Conservation (phyloP, 2,888 invertebrate genomes). For the Boloria euphrosyne region DNA sequence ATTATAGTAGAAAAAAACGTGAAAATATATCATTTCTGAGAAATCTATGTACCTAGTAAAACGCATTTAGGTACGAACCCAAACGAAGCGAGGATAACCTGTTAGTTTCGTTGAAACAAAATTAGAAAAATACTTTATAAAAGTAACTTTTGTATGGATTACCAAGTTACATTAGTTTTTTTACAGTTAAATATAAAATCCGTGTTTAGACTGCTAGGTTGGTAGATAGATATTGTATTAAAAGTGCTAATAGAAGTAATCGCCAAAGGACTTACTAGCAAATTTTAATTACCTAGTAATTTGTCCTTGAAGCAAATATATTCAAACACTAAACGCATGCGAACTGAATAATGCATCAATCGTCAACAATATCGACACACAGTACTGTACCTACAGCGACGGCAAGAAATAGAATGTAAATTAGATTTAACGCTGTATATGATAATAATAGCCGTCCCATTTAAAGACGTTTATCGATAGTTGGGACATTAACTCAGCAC, state of each 20-base stretch:
- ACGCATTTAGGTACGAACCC: too few relatives aligned
- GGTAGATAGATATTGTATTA: too few relatives aligned
- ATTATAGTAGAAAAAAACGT: too few relatives aligned
- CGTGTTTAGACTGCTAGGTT: background rate
- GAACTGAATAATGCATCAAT: slow-evolving; percentile 34
- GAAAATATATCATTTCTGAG: too few relatives aligned
- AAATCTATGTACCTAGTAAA: too few relatives aligned
- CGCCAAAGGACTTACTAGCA: background rate
- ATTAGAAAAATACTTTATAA: too few relatives aligned
- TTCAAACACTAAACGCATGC: slow-evolving; percentile 26
- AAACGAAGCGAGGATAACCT: too few relatives aligned
- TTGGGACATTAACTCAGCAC: too few relatives aligned
- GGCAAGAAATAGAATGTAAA: background rate
- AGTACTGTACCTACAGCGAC: slow-evolving; percentile 1
- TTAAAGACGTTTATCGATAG: background rate
- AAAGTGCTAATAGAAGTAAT: background rate
- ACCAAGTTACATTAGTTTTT: too few relatives aligned
- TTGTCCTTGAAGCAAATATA: slow-evolving; percentile 22
- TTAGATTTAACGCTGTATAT: slow-evolving; percentile 6
- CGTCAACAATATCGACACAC: slow-evolving; percentile 29
- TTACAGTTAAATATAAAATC: too few relatives aligned
- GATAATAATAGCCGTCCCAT: slow-evolving; percentile 10
- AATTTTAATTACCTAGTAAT: background rate
- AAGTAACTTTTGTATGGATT: too few relatives aligned
- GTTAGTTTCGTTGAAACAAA: too few relatives aligned